A percentile compares a stretch with the other conserved stretches of the same genome.
These are phyloP conservation scores for Hipposideros armiger DNA, from an alignment of 2,113 vertebrate species.

Conservation along the genomic window DNA sequence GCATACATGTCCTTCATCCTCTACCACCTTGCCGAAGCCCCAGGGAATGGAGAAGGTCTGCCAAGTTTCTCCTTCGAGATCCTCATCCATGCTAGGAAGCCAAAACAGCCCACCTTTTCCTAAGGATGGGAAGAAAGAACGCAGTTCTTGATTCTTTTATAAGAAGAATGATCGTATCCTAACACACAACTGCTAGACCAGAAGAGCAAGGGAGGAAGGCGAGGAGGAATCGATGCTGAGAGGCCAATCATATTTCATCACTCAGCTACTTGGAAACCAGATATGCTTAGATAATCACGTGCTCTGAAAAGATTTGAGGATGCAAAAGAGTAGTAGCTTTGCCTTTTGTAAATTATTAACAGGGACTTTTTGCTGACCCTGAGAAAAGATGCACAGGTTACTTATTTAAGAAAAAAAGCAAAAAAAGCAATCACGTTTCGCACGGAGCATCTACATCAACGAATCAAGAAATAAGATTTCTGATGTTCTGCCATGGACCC, in stretches of 20 bases:
- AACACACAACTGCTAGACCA: slow-evolving; percentile 75
- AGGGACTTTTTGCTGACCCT: slow-evolving; percentile 1
- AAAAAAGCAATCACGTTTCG: slow-evolving; percentile 18
- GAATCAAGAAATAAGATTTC: slow-evolving; percentile 17
- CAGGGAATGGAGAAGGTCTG: slow-evolving; percentile 83
- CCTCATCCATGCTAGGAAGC: slow-evolving; percentile 85
- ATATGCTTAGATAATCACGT: slow-evolving; percentile 88
- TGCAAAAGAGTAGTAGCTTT: slow-evolving; percentile 63
- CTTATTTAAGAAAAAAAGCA: slow-evolving; percentile 29
- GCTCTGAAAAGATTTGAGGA: slow-evolving; percentile 86
- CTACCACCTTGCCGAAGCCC: slow-evolving; percentile 80
- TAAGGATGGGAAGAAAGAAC: slow-evolving; percentile 45
- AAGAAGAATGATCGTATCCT: slow-evolving; percentile 62
- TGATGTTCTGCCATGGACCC: slow-evolving; percentile 17
- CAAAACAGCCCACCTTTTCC: slow-evolving; percentile 72
- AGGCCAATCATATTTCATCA: slow-evolving; percentile 91
- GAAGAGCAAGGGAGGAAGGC: slow-evolving; percentile 82
- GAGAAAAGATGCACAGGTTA: slow-evolving; percentile 42
- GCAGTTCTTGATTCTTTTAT: slow-evolving; percentile 71
- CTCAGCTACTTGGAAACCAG: slow-evolving; percentile 90
- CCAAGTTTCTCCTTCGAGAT: slow-evolving; percentile 82
- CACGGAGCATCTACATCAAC: not conserved
- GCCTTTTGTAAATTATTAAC: slow-evolving; percentile 80
- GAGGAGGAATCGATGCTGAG: slow-evolving; percentile 85
- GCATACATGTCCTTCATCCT: slow-evolving; percentile 84